Evolutionary conservation across 92 coral and sea anemone species (phyloP), one percentile per base, ranked within the genome.

Genomic region (Chrysogorgia sp.): DNA sequence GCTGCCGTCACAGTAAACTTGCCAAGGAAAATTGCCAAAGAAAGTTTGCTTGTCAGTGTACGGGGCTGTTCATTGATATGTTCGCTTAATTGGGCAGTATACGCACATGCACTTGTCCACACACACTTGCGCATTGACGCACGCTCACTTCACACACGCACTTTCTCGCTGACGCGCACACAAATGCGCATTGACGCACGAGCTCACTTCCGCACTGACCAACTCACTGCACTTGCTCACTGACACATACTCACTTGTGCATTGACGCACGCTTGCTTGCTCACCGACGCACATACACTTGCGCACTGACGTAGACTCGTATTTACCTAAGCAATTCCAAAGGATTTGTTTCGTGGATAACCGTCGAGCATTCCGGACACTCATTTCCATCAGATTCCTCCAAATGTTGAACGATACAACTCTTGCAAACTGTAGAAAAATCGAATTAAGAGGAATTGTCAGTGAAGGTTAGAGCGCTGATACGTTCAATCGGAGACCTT

Each of bases 281-380:
- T 12, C 12, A 25, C 28, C 12, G 5, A 31, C 13, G 0, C 0
- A 25, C 49, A 29, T 22, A 40, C 22, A 24, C 15, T 25, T 50
- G 6, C 58, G 58, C 1, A 3, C 19, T 50, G 19, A 50, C 7
- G 7, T 50, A 1, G n/a, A n/a, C 28, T 14, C 21, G 21, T n/a
- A 32, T 7, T 57, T 83, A 92, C 98, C 98, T 91, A 48, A 93
- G 84, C 86, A 93, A 74, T 43, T 93, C 98, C 81, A 91, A 81
- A 31, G 98, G 98, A 63, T 93, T 93, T 13, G 98, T 93, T 74
- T 93, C 98, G 52, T 93, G 98, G 43, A 93, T 91, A 40, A 93
- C 85, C 41, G 90, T 91, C 8, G 75, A 67, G 26, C 98, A 93
- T 68, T 61, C 81, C 17, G 98, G 98, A 45, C 98, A 93, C 23